These are phyloP conservation scores for Phymanthus crucifer DNA, from an alignment of 92 coral and sea anemone genomes.

Conservation along the genomic window DNA sequence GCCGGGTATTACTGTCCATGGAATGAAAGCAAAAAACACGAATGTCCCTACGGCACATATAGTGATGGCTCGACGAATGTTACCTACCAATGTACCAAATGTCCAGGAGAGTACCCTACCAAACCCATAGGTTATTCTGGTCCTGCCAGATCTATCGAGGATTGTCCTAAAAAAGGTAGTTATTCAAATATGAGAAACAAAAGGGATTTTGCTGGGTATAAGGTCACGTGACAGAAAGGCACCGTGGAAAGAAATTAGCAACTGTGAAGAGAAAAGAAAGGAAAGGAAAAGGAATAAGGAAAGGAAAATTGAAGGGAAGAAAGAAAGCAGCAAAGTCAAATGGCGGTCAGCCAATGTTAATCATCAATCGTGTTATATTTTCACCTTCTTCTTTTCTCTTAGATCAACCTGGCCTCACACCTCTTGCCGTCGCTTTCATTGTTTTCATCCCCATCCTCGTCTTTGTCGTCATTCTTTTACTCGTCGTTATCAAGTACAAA, in stretches of 20 bases:
- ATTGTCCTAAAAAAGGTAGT: conserved; percentile 5
- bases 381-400: too few relatives aligned
- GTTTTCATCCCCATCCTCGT: background rate
- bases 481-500: background rate
- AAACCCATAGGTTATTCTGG: background rate
- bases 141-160: background rate
- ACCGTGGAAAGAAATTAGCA: too few relatives aligned
- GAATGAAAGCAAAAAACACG: background rate
- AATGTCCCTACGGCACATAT: conserved; percentile 14
- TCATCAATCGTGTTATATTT: too few relatives aligned
- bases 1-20: conserved; percentile 22
- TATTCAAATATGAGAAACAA: too few relatives aligned
- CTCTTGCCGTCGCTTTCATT: background rate
- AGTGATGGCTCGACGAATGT: background rate
- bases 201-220: too few relatives aligned
- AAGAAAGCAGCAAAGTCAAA: too few relatives aligned
- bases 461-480: background rate
- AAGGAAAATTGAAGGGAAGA: too few relatives aligned
- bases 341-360: too few relatives aligned
- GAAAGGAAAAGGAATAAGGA: too few relatives aligned
- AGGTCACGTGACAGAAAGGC: too few relatives aligned
- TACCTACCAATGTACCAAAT: conserved; percentile 7
- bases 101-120: background rate
- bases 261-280: too few relatives aligned
- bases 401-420: too few relatives aligned